Conservation (phyloP, 2,113 vertebrate genomes). For the Eurystomus gularis region DNA sequence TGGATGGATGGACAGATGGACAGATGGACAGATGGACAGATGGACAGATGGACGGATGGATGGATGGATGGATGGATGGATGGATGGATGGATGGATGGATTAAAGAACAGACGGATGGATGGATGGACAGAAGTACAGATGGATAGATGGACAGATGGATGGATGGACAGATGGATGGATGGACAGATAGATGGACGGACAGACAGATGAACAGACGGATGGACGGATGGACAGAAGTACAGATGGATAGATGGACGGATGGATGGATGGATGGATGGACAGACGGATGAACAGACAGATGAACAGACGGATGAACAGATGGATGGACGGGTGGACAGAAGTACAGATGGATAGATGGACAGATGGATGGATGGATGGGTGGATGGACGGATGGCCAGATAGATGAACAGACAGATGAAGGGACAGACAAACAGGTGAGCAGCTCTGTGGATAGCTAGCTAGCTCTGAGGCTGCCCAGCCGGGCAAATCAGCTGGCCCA, state of each 20-base stretch:
- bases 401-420: too few relatives aligned
- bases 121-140: not conserved
- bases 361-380: not conserved
- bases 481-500: not conserved
- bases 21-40: not conserved
- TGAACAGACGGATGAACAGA: rapidly evolving
- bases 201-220: rapidly evolving
- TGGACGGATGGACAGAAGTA: rapidly evolving
- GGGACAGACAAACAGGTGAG: not conserved
- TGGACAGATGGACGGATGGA: not conserved
- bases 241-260: rapidly evolving
- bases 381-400: not conserved
- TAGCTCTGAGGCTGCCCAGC: not conserved
- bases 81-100: not conserved
- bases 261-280: rapidly evolving
- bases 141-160: not conserved
- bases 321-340: too few relatives aligned
- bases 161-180: not conserved
- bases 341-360: too few relatives aligned
- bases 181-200: rapidly evolving
- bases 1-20: too few relatives aligned
- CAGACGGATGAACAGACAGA: rapidly evolving
- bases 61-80: not conserved
- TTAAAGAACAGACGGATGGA: not conserved
- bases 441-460: not conserved